Conservation (phyloP, 2,888 invertebrate species). For the Thereva unica region DNA sequence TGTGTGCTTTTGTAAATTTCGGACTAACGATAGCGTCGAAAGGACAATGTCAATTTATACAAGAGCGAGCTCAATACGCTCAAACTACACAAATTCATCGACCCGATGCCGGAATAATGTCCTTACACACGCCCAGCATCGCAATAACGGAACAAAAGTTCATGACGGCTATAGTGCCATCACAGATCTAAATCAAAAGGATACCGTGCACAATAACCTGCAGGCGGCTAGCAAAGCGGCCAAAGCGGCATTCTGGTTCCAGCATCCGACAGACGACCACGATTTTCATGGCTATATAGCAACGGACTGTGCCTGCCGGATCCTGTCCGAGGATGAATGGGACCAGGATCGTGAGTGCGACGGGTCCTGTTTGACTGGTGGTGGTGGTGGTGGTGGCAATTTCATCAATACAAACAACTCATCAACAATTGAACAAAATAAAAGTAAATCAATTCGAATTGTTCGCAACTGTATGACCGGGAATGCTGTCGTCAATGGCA, state of each 20-base stretch:
- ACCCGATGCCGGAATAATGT: constrained; percentile 52
- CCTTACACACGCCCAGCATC: constrained; percentile 39
- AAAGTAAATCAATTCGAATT: background rate
- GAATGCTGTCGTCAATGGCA: too few relatives aligned
- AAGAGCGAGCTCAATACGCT: constrained; percentile 55
- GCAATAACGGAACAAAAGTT: constrained; percentile 10
- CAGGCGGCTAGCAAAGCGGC: constrained; percentile 9
- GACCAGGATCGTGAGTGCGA: constrained; percentile 19
- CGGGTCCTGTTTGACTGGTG: constrained; percentile 6
- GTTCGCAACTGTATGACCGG: too few relatives aligned
- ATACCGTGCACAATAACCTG: constrained; percentile 35
- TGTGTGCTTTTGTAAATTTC: constrained; percentile 59
- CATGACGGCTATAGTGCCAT: constrained; percentile 36
- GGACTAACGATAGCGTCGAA: constrained; percentile 52
- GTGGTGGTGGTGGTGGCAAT: background rate
- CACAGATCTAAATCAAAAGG: constrained; percentile 30
- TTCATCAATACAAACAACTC: background rate
- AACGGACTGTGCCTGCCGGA: constrained; percentile 32
- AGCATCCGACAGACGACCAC: background rate
- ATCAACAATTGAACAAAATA: background rate
- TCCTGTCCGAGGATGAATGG: constrained; percentile 28
- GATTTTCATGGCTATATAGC: background rate
- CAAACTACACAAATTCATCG: constrained; percentile 54
- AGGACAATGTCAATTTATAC: constrained; percentile 56
- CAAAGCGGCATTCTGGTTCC: constrained; percentile 22